A percentile compares a stretch with the other conserved stretches of the same genome.
phyloP scores from a whole-genome alignment of 2,888 invertebrate species.

The Myopa testacea region DNA sequence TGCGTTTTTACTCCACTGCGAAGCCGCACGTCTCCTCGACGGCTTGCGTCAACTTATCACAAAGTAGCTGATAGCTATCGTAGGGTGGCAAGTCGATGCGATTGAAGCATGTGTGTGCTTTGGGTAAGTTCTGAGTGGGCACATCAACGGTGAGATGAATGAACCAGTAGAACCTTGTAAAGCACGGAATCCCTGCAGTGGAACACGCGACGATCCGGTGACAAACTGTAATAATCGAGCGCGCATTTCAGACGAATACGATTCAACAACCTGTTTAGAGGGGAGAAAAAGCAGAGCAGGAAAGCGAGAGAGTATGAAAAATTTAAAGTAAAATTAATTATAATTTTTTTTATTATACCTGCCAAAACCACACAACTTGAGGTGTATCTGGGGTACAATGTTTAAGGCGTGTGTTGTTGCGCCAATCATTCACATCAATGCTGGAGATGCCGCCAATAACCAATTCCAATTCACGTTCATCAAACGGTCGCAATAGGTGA shows the following conservation, averaged over 20 bases:
- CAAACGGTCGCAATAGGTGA: slow-evolving; percentile 86
- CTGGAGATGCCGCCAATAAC: slow-evolving; percentile 94
- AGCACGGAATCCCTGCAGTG: slow-evolving; percentile 93
- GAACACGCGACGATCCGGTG: slow-evolving; percentile 94
- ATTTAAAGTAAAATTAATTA: not conserved
- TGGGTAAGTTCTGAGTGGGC: slow-evolving; percentile 92
- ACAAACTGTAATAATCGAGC: slow-evolving; percentile 94
- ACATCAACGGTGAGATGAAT: slow-evolving; percentile 92
- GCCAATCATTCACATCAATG: slow-evolving; percentile 95
- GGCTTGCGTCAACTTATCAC: slow-evolving; percentile 95
- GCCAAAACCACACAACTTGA: slow-evolving; percentile 82
- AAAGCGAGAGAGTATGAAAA: not conserved
- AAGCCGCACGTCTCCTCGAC: slow-evolving; percentile 98
- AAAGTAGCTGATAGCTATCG: slow-evolving; percentile 88
- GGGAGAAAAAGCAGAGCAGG: slow-evolving; percentile 32
- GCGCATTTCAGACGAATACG: slow-evolving; percentile 92
- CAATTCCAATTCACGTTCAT: slow-evolving; percentile 93
- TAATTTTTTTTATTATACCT: slow-evolving; percentile 59
- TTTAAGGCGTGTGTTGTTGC: slow-evolving; percentile 91
- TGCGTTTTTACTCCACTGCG: slow-evolving; percentile 83
- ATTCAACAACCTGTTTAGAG: slow-evolving; percentile 74
- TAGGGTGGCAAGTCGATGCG: slow-evolving; percentile 96
- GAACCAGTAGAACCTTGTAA: slow-evolving; percentile 93
- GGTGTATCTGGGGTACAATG: slow-evolving; percentile 89
- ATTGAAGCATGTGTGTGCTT: slow-evolving; percentile 98